Evolutionary conservation across 2,888 invertebrate genomes (phyloP).

Genomic region (Drosophila merina): DNA sequence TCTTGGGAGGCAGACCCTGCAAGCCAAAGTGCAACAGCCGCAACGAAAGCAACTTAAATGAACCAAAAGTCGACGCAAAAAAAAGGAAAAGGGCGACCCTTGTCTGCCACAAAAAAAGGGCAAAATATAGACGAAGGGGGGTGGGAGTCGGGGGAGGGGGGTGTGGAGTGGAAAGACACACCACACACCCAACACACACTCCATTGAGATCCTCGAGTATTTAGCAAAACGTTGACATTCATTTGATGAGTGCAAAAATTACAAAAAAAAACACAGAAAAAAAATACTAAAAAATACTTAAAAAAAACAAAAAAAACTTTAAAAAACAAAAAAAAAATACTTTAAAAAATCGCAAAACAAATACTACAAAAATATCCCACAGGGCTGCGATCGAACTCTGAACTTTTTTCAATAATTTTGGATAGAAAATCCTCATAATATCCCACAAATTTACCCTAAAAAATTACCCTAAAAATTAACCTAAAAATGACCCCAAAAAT

Average conservation of each 20-base stretch:
- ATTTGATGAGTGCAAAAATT: slow-evolving; percentile 44
- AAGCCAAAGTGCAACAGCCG: slow-evolving; percentile 73
- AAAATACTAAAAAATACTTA: neutral
- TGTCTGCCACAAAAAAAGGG: slow-evolving; percentile 47
- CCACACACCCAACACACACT: slow-evolving; percentile 2
- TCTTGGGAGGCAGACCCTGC: slow-evolving; percentile 43
- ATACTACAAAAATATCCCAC: slow-evolving; percentile 1
- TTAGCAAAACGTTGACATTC: slow-evolving; percentile 75
- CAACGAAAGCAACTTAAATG: slow-evolving; percentile 41
- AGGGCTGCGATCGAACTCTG: too few species aligned
- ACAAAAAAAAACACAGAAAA: slow-evolving; percentile 9
- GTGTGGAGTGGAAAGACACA: neutral
- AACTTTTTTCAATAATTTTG: too few species aligned
- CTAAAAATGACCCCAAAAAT: too few species aligned
- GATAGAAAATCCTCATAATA: too few species aligned
- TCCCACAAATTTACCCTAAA: too few species aligned
- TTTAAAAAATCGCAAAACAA: neutral
- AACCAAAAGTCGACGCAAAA: slow-evolving; percentile 22
- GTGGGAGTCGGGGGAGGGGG: neutral
- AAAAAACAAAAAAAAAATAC: slow-evolving; percentile 1
- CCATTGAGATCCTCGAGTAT: slow-evolving; percentile 62
- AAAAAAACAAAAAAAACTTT: neutral
- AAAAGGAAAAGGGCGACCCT: slow-evolving; percentile 38
- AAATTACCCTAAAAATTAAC: too few species aligned
- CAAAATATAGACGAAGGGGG: slow-evolving; percentile 1